A percentile compares a stretch with the other conserved stretches of the same genome.
These are phyloP conservation scores for Parnassius smintheus DNA, from an alignment of 2,888 invertebrate genomes.

Conservation along the genomic window DNA sequence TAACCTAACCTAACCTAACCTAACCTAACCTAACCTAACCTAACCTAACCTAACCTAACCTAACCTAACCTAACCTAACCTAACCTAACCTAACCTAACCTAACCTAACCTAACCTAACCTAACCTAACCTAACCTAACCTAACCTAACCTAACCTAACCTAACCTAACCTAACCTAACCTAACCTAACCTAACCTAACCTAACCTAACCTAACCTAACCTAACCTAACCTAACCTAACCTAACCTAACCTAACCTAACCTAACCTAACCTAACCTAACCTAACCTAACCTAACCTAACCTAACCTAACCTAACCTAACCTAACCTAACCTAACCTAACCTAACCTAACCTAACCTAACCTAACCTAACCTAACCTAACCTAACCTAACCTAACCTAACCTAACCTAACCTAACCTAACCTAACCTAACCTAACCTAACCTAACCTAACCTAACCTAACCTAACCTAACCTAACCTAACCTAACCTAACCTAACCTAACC, in stretches of 20 bases:
- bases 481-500: constrained; percentile 30
- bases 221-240: constrained; percentile 25
- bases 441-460: constrained; percentile 28
- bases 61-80: constrained; percentile 26
- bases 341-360: constrained; percentile 28
- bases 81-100: constrained; percentile 25
- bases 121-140: constrained; percentile 26
- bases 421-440: constrained; percentile 26
- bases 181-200: too few relatives aligned
- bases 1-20: constrained; percentile 12
- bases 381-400: constrained; percentile 3
- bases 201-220: constrained; percentile 1
- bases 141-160: constrained; percentile 26
- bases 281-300: constrained; percentile 21
- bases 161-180: too few relatives aligned
- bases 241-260: constrained; percentile 27
- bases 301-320: constrained; percentile 22
- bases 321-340: constrained; percentile 29
- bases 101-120: constrained; percentile 27
- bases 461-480: constrained; percentile 20
- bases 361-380: constrained; percentile 21
- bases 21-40: too few relatives aligned
- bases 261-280: constrained; percentile 30
- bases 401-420: constrained; percentile 29
- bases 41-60: constrained; percentile 23